Evolutionary conservation across 2,797 vertebrate genomes (phyloP), one percentile per base, ranked within the genome.

Genomic region (Pristis pectinata): DNA sequence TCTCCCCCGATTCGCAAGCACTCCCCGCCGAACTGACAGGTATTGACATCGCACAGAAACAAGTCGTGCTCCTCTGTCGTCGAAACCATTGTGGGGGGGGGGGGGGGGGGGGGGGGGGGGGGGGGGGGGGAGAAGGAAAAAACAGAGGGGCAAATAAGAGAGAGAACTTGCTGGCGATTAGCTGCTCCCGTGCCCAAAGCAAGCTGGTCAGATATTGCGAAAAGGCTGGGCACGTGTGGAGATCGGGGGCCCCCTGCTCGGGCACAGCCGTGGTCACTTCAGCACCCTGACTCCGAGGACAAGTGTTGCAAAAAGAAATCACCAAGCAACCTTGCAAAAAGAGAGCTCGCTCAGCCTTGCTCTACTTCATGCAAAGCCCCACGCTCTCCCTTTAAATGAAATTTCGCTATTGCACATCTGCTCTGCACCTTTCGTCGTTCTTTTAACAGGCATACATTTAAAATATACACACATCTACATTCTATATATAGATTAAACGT

Each of bases 21-120:
- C 96, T 99, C 99, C 95, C 98, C 99, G 83, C 99, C 99, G 95
- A 99, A 99, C 98, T 99, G 99, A 98, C 99, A 99, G 95, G 99
- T 99, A 98, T 99, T 99, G 96, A 98, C 99, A 97, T 99, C 99
- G 95, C 99, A 99, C 96, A 99, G 97, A 97, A 99, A 99, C 96
- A 99, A 98, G 97, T 99, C 99, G 30, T 99, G 99, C 97, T n/a
- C 99, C 99, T 97, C 98, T 98, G 96, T 99, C 99, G 97, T 99
- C 99, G 59, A 98, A 99, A 98, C 98, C 99, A 99, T 96, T 67
- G 77, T 15, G 24, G 41, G 19, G 41, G 13, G 61, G 34, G 13
- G 61, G 19, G 44, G 22, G 76, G 76, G 17, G 27, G 19, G n/a
- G 17, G 19, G 6, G 27, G 76, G 19, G n/a, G 27, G 76, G 27